Conservation (phyloP, 2,797 vertebrate species). For the Capromys pilorides region DNA sequence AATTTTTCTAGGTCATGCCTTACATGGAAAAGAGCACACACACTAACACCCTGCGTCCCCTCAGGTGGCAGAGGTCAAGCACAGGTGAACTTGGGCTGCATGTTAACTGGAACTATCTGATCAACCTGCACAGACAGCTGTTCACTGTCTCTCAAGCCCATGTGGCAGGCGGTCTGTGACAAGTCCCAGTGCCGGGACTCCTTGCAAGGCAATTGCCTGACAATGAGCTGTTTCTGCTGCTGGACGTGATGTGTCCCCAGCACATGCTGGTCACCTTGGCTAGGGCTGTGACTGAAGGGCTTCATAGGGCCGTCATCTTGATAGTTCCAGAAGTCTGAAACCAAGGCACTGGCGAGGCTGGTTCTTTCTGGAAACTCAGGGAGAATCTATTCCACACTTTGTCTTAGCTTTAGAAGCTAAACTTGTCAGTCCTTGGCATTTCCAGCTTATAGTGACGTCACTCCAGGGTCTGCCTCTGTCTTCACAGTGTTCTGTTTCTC, state of each 20-base stretch:
- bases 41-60: background rate
- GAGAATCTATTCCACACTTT: background rate
- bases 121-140: slow-evolving; percentile 60
- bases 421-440: background rate
- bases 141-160: background rate
- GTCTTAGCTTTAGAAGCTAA: background rate
- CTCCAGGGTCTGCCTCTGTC: background rate
- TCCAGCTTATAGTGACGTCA: background rate
- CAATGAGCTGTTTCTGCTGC: background rate
- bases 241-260: background rate
- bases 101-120: background rate
- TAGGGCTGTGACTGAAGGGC: background rate
- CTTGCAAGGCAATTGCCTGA: background rate
- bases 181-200: slow-evolving; percentile 58
- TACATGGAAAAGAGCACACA: too few species aligned
- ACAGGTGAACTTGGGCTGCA: background rate
- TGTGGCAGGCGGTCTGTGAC: slow-evolving; percentile 50
- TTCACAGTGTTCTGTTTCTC: background rate
- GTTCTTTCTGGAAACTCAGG: background rate
- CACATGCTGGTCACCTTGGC: background rate
- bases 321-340: background rate
- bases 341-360: background rate
- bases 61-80: background rate
- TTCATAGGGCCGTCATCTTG: background rate
- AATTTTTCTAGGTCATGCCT: background rate